Conservation (phyloP, 92 coral and sea anemone species). For the Actinernus sp. region DNA sequence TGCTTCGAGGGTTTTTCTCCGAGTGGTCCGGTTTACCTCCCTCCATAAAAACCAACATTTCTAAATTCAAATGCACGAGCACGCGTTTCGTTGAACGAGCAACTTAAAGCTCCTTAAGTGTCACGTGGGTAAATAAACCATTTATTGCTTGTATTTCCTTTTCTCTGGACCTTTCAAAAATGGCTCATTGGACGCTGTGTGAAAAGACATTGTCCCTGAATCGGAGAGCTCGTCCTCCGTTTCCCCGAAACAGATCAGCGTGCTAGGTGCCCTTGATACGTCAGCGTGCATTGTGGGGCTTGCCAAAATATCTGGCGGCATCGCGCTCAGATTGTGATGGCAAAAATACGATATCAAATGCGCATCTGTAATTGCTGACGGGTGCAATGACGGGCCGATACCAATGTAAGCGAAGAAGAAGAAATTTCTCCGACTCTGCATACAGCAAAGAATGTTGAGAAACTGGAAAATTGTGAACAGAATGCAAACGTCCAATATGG, state of each 20-base stretch:
- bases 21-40: too few species aligned
- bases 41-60: too few species aligned
- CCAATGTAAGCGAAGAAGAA: constrained; percentile 56
- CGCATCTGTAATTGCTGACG: constrained; percentile 42
- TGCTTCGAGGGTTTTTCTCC: too few species aligned
- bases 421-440: constrained; percentile 60
- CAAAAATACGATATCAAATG: constrained; percentile 82
- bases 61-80: too few species aligned
- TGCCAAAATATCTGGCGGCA: constrained; percentile 43
- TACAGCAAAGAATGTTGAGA: constrained; percentile 68
- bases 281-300: constrained; percentile 16
- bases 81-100: too few species aligned
- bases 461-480: constrained; percentile 66
- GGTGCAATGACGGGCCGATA: constrained; percentile 26
- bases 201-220: constrained; percentile 26
- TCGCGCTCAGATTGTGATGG: constrained; percentile 51
- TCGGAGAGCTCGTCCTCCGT: constrained; percentile 35
- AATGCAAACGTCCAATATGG: constrained; percentile 58
- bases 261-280: constrained; percentile 19
- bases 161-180: background rate
- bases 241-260: constrained; percentile 59
- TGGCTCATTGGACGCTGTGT: constrained; percentile 49
- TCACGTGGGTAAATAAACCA: too few species aligned
- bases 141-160: background rate
- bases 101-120: too few species aligned